phyloP scores from a whole-genome alignment of 2,113 vertebrate species.

The Indicator indicator region DNA sequence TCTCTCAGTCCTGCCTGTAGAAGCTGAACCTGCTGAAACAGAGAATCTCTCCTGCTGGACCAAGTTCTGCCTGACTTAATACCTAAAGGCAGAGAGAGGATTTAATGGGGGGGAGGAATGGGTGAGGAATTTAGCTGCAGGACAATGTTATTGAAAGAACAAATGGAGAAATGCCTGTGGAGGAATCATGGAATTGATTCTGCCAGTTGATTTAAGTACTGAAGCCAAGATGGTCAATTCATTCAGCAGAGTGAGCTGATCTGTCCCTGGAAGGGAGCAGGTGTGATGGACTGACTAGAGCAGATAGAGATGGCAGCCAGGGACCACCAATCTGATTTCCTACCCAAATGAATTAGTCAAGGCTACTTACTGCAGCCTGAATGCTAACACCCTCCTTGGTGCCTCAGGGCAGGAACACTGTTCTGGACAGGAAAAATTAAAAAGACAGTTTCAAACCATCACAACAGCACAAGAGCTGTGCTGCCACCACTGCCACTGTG shows the following conservation, averaged over 20 bases:
- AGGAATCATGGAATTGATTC: neutral
- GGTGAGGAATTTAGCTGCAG: neutral
- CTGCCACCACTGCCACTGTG: neutral
- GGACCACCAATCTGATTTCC: neutral
- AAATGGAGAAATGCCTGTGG: neutral
- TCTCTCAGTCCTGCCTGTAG: neutral
- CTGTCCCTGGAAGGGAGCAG: neutral
- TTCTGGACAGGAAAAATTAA: no score
- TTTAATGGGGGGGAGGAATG: neutral
- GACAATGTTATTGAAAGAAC: neutral
- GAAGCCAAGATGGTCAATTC: neutral
- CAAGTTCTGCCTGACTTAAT: neutral
- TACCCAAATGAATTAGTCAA: neutral
- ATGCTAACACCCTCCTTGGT: rapidly evolving
- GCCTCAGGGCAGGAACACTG: rapidly evolving
- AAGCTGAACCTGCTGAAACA: neutral
- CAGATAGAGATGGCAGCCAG: neutral
- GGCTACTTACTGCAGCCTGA: neutral
- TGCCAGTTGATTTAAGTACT: neutral
- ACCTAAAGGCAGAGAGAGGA: neutral
- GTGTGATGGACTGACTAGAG: neutral
- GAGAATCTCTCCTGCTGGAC: neutral
- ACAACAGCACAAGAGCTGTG: neutral
- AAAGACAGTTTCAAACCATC: no score
- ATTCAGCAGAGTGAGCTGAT: neutral